Conservation (phyloP, 2,797 vertebrate species). For the Sebastes glaucus region DNA sequence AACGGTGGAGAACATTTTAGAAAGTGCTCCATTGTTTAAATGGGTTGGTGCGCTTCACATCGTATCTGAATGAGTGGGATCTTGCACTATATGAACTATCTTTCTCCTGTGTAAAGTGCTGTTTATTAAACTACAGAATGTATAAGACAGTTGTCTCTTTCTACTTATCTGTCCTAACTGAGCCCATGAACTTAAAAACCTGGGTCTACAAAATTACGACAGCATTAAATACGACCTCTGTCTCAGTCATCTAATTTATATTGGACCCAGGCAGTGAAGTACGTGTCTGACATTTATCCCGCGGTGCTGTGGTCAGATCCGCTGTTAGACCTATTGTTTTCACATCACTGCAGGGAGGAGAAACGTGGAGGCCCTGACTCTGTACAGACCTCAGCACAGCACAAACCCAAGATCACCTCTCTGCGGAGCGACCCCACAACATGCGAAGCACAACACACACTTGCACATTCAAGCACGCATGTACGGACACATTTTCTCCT, state of each 20-base stretch:
- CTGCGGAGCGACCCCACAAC: conserved; percentile 54
- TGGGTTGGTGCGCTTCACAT: neutral
- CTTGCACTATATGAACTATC: neutral
- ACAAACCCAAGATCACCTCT: conserved; percentile 59
- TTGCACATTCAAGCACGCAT: neutral
- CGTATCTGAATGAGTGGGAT: neutral
- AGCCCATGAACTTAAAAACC: neutral
- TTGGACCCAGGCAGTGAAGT: conserved; percentile 27
- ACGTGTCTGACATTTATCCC: conserved; percentile 54
- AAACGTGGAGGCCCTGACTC: conserved; percentile 48
- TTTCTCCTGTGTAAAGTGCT: neutral
- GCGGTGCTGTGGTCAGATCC: conserved; percentile 48
- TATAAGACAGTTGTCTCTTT: neutral
- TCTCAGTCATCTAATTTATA: conserved; percentile 18
- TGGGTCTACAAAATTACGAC: neutral
- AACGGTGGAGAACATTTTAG: neutral
- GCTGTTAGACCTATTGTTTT: conserved; percentile 66
- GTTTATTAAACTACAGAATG: neutral
- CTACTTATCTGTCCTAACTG: neutral
- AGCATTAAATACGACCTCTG: conserved; percentile 11
- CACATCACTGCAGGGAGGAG: conserved; percentile 59
- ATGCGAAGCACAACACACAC: conserved; percentile 26
- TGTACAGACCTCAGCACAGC: conserved; percentile 43
- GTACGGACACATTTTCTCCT: conserved; percentile 36
- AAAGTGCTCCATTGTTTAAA: neutral